These are phyloP conservation scores for Musca domestica DNA, from an alignment of 1,140 invertebrate genomes.

Conservation along the genomic window DNA sequence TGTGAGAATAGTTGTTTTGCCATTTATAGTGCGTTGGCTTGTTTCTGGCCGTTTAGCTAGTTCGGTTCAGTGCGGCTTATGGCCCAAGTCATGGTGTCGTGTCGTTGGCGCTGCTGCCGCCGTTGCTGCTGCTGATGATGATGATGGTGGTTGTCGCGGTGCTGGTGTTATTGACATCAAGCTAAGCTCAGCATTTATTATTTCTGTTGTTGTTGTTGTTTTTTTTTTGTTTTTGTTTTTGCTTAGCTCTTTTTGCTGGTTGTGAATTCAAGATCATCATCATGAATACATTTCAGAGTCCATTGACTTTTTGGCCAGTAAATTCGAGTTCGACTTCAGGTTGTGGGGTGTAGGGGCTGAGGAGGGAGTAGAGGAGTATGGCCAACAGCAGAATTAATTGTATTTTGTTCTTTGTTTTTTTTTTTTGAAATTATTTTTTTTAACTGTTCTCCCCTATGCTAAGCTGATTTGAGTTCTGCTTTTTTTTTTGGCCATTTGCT, in stretches of 20 bases:
- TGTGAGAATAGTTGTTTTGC: conserved; percentile 11
- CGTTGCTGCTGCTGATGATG: too few relatives aligned
- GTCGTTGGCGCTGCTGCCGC: too few relatives aligned
- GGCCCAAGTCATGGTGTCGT: too few relatives aligned
- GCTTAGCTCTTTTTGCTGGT: background rate
- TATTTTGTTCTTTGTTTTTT: background rate
- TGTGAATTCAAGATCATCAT: conserved; percentile 15
- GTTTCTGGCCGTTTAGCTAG: conserved; percentile 2
- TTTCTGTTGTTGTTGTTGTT: conserved; percentile 1
- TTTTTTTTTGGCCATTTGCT: background rate
- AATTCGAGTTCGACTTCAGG: background rate
- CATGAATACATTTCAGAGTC: conserved; percentile 16
- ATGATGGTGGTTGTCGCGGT: background rate
- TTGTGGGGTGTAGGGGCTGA: too few relatives aligned
- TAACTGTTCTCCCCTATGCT: background rate
- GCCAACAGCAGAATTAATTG: background rate
- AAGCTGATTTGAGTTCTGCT: background rate
- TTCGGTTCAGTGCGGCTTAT: too few relatives aligned
- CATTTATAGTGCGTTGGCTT: conserved; percentile 5
- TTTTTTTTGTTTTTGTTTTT: background rate
- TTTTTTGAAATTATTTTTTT: background rate
- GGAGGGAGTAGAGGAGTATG: too few relatives aligned
- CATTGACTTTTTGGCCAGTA: conserved; percentile 12
- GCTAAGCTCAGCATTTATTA: conserved; percentile 15
- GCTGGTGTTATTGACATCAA: conserved; percentile 12